Conservation (phyloP, 2,113 vertebrate genomes). For the Pagrus major region DNA sequence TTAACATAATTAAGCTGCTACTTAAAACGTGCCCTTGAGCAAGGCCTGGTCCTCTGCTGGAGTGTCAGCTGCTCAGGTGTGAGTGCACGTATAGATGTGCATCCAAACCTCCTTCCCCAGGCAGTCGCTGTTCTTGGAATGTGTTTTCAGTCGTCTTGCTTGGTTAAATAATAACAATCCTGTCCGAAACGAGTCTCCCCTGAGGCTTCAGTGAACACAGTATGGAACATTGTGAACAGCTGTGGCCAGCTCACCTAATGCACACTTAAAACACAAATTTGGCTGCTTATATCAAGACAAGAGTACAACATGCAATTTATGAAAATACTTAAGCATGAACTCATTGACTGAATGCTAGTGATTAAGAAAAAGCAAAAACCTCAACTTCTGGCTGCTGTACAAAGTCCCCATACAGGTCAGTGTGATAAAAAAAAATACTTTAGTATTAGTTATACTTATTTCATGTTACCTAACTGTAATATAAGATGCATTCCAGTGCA, state of each 20-base stretch:
- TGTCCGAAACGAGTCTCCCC: slow-evolving; percentile 14
- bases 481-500: not conserved
- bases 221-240: slow-evolving; percentile 17
- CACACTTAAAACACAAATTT: not conserved
- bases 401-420: not conserved
- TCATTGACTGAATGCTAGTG: not conserved
- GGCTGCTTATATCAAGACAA: not conserved
- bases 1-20: not conserved
- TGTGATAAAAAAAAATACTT: too few species aligned
- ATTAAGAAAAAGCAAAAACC: not conserved
- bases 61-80: slow-evolving; percentile 4
- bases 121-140: not conserved
- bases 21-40: not conserved
- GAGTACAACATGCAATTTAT: not conserved
- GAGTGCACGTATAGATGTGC: not conserved
- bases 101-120: slow-evolving; percentile 7
- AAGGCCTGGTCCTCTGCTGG: not conserved
- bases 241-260: slow-evolving; percentile 4
- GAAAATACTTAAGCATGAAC: not conserved
- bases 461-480: not conserved
- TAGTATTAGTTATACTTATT: too few species aligned
- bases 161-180: slow-evolving; percentile 21
- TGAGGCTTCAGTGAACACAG: slow-evolving; percentile 13
- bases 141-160: slow-evolving; percentile 19
- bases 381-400: not conserved